Base-by-base conservation (phyloP, 2,797 vertebrate genomes). In the Threskiornis aethiopicus region DNA sequence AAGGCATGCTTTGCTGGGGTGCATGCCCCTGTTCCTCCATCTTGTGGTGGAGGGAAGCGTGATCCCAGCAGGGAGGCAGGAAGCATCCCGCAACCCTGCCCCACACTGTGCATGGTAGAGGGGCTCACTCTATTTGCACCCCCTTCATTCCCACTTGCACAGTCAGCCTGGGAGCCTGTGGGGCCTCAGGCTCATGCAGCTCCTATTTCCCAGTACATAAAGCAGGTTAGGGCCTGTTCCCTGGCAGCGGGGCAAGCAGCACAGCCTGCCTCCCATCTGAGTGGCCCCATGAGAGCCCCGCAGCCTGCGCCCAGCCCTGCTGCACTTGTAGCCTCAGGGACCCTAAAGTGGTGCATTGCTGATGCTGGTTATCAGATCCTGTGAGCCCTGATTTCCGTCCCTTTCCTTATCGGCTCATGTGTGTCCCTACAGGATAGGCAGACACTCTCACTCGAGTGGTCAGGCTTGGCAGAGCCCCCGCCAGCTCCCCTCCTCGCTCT, bases 31-130 rank as follows among this genome's bases (percentile, higher is more conserved):
- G 19, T 28, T 70, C 37, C n/a, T 11, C 44, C 47, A 3, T 29
- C 65, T 44, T 21, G 22, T 1, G 7, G 35, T 0, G 1, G 31
- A 44, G n/a, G 18, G 46, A 52, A 33, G 16, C 5, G 0, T 16
- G 25, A 37, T 57, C 21, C 33, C 21, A 22, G 31, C 17, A 47
- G n/a, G n/a, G n/a, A 59, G n/a, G 37, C 26, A 22, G 26, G 84
- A 87, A 5, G 39, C 28, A 55, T 2, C 29, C 21, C 1, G 0
- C 28, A 25, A 0, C 7, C 31, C 15, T 65, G 35, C 46, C 41
- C 39, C 82, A 25, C 17, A 5, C 5, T 0, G 0, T 58, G 5
- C 7, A 0, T 73, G 8, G 19, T 46, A 28, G 16, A 12, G 22
- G 15, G 14, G 7, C 42, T 86, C 1, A 0, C 10, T 58, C 5